A percentile compares a stretch with the other conserved stretches of the same genome.
Conservation (phyloP, 2,113 vertebrate genomes). For the human (Homo sapiens) region GRCh38 chrX:25836001-25836500, state of each 20-base stretch:
- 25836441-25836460: conserved; percentile 48
- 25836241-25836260: conserved; percentile 28
- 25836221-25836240: not conserved
- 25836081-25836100: too few species aligned
- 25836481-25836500: conserved; percentile 34
- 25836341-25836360: not conserved
- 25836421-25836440: conserved; percentile 15
- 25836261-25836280: conserved; percentile 35
- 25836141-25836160: too few species aligned
- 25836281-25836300: not conserved
- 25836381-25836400: not conserved
- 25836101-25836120: too few species aligned
- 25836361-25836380: not conserved
- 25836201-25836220: not conserved
- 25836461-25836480: not conserved
- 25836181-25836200: not conserved
- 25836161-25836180: not conserved
- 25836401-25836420: not conserved
- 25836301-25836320: conserved; percentile 19
- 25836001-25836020: too few species aligned
- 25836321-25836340: not conserved
- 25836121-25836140: too few species aligned
- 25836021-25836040: too few species aligned
- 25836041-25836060: too few species aligned
- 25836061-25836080: too few species aligned